These are phyloP conservation scores for Lepidurus apus DNA, from an alignment of 1,140 invertebrate species.

Conservation along the genomic window DNA sequence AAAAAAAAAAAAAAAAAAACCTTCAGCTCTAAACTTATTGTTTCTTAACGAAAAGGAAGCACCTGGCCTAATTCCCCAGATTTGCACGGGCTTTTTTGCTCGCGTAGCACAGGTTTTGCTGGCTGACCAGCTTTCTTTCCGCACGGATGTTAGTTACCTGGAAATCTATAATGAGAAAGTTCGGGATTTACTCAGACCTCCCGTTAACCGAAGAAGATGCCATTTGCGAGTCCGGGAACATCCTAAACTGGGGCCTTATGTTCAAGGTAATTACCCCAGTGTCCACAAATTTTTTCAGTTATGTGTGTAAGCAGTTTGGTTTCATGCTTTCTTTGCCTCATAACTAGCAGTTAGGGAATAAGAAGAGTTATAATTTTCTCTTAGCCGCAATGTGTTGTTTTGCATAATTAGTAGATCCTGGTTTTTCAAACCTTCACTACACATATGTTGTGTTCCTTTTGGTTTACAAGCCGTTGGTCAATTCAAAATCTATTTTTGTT, in stretches of 20 bases:
- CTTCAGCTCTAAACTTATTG: slow-evolving; percentile 29
- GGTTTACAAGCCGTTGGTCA: slow-evolving; percentile 27
- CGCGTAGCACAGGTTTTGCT: slow-evolving; percentile 13
- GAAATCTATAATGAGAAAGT: slow-evolving; percentile 88
- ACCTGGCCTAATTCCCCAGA: slow-evolving; percentile 49
- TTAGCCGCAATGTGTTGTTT: too few species aligned
- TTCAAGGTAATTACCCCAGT: slow-evolving; percentile 59
- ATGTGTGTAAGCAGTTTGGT: too few species aligned
- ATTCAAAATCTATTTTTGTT: too few species aligned
- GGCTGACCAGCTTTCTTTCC: slow-evolving; percentile 38
- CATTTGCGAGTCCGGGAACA: slow-evolving; percentile 80
- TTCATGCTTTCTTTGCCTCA: too few species aligned
- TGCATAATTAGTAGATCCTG: too few species aligned
- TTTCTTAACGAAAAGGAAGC: slow-evolving; percentile 43
- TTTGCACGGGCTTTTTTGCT: slow-evolving; percentile 45
- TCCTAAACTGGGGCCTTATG: slow-evolving; percentile 84
- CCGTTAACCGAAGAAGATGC: slow-evolving; percentile 51
- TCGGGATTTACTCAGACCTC: slow-evolving; percentile 71
- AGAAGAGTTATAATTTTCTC: too few species aligned
- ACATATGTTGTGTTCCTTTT: neutral
- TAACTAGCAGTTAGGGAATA: too few species aligned
- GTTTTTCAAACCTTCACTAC: too few species aligned
- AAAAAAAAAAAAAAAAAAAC: too few species aligned
- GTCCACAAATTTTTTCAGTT: too few species aligned
- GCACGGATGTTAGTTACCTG: slow-evolving; percentile 58